These are phyloP conservation scores for Pinna nobilis DNA, from an alignment of 1,140 invertebrate genomes.

Conservation along the genomic window DNA sequence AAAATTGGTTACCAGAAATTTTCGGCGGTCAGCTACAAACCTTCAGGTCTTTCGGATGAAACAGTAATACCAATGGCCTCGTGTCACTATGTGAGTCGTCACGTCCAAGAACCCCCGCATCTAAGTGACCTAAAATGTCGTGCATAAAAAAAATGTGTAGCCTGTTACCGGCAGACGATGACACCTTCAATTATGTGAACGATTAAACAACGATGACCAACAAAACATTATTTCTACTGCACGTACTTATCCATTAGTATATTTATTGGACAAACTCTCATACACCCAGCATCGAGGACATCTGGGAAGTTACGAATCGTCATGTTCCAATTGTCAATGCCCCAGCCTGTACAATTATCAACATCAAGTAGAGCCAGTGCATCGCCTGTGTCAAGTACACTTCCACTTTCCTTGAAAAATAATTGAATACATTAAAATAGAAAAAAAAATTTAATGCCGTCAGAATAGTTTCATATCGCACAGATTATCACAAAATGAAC, in stretches of 20 bases:
- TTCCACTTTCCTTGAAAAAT: not conserved
- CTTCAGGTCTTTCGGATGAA: too few species aligned
- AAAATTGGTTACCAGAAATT: too few species aligned
- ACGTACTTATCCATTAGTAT: conserved; percentile 34
- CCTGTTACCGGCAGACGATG: too few species aligned
- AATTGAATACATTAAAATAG: not conserved
- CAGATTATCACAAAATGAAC: not conserved
- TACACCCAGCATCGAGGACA: conserved; percentile 25
- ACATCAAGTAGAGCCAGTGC: conserved; percentile 22
- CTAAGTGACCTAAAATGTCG: too few species aligned
- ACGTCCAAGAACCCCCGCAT: too few species aligned
- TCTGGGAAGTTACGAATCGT: conserved; percentile 34
- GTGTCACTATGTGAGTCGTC: too few species aligned
- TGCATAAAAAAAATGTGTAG: too few species aligned
- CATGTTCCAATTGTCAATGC: conserved; percentile 33
- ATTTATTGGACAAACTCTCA: conserved; percentile 24
- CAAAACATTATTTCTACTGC: too few species aligned
- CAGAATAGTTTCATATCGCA: not conserved
- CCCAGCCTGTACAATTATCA: conserved; percentile 27
- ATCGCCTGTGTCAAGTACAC: not conserved
- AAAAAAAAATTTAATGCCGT: not conserved
- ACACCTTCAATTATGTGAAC: too few species aligned
- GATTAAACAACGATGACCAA: too few species aligned
- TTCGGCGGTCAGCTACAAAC: too few species aligned
- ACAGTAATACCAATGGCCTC: too few species aligned